Conservation (phyloP, 2,888 invertebrate genomes). For the Stenichneumon culpator region DNA sequence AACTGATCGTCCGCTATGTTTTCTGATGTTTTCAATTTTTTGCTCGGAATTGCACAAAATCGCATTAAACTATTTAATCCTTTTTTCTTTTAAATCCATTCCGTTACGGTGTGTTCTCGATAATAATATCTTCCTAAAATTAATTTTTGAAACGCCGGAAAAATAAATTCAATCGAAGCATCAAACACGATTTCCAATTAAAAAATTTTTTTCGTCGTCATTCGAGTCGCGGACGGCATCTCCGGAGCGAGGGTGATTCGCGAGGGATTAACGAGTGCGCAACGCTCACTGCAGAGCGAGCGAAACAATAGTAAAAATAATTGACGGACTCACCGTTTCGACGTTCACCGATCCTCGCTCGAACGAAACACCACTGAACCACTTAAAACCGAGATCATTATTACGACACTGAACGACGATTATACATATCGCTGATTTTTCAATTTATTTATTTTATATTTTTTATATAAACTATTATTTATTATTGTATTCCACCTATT, state of each 20-base stretch:
- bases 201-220: too few species aligned
- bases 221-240: too few species aligned
- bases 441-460: not conserved
- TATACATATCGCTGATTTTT: constrained; percentile 17
- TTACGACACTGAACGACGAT: constrained; percentile 58
- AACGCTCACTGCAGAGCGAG: not conserved
- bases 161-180: too few species aligned
- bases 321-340: constrained; percentile 53
- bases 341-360: constrained; percentile 53
- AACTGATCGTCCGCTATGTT: too few species aligned
- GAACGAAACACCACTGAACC: constrained; percentile 49
- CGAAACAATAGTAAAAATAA: constrained; percentile 33
- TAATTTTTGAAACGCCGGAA: too few species aligned
- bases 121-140: too few species aligned
- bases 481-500: constrained; percentile 36
- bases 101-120: too few species aligned
- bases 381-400: constrained; percentile 56
- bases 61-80: too few species aligned
- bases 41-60: too few species aligned
- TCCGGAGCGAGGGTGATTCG: not conserved
- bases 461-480: not conserved
- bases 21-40: too few species aligned
- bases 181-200: too few species aligned
- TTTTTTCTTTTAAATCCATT: too few species aligned
- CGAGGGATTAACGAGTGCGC: not conserved